Base-by-base conservation (phyloP, 53 echinoderm and acorn worm genomes). In the Henricia sp. region DNA sequence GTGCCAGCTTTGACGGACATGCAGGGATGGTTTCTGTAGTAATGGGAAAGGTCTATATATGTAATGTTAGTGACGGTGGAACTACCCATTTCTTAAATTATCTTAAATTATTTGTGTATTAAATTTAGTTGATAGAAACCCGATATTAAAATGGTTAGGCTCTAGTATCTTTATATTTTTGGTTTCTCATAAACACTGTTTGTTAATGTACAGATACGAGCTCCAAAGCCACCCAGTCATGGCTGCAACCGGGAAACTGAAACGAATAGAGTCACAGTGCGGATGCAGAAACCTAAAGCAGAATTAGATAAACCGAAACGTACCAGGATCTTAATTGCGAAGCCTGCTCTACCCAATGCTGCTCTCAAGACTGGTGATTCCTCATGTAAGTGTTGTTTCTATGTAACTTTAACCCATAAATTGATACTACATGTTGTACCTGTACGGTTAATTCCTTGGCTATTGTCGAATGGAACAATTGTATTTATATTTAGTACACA, bases 281-380 rank as follows among this genome's bases (percentile, higher is more conserved):
- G 94, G 10, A 97, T 94, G 74, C 85, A 91, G 70, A 94, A 97
- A 67, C 92, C 97, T 19, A 90, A 92, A 72, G 88, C 83, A 39
- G 94, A 97, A 52, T 65, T 94, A 33, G 90, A 92, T 82, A 86
- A 85, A 69, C 94, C 90, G 37, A 90, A 90, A 68, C 85, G 71
- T 17, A 94, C 82, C 65, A 82, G 75, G 11, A 90, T 97, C 30
- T 67, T 94, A 20, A 89, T 97, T 36, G 97, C 97, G 25, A 94
- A 94, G 80, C 97, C 97, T 43, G 97, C 97, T 21, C 94, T 92
- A 50, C 92, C 93, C 19, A 53, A 84, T 88, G 97, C 90, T 46
- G 67, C 94, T 42, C 82, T 97, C 41, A 92, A 90, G 53, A 85
- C 48, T 26, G 86, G 88, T n/a, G 94, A 97, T 41, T 94, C 57